A percentile compares a stretch with the other conserved stretches of the same genome.
Evolutionary conservation across 2,797 vertebrate species (phyloP).

Genomic region (Hoplostethus atlanticus): DNA sequence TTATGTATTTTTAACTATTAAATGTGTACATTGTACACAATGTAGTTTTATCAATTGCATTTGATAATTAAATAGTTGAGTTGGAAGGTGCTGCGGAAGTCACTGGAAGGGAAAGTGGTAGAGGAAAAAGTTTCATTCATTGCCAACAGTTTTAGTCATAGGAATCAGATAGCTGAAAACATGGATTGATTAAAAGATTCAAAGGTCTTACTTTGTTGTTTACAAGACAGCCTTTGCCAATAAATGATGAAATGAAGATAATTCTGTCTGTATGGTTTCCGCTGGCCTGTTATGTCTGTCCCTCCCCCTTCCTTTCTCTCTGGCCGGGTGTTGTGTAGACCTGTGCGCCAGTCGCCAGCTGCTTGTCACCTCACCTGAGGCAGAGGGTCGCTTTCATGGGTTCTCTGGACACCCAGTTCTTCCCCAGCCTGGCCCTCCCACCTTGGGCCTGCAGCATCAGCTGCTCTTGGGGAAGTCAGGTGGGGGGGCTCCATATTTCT

Average conservation of each 20-base stretch:
- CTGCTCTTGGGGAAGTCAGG: slow-evolving; percentile 85
- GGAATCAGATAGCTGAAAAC: slow-evolving; percentile 14
- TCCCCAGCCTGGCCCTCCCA: slow-evolving; percentile 82
- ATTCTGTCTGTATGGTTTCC: slow-evolving; percentile 79
- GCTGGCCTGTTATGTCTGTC: slow-evolving; percentile 78
- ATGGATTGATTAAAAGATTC: slow-evolving; percentile 35
- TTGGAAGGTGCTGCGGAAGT: neutral
- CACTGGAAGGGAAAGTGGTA: slow-evolving; percentile 60
- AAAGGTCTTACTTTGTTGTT: slow-evolving; percentile 31
- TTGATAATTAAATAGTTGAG: neutral
- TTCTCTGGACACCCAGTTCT: slow-evolving; percentile 84
- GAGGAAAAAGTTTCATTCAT: slow-evolving; percentile 58
- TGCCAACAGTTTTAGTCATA: slow-evolving; percentile 21
- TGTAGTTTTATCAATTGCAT: neutral
- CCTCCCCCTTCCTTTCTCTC: slow-evolving; percentile 67
- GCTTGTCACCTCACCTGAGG: slow-evolving; percentile 86
- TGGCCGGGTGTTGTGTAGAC: slow-evolving; percentile 80
- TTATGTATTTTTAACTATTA: neutral
- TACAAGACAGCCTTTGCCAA: slow-evolving; percentile 36
- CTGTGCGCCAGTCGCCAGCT: slow-evolving; percentile 86
- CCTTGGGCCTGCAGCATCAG: slow-evolving; percentile 84
- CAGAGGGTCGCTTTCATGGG: slow-evolving; percentile 85
- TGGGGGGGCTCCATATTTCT: slow-evolving; percentile 85
- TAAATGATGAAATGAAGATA: slow-evolving; percentile 68
- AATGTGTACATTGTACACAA: neutral